These are phyloP conservation scores for Sebastes reedi DNA, from an alignment of 2,797 vertebrate species.

Conservation along the genomic window DNA sequence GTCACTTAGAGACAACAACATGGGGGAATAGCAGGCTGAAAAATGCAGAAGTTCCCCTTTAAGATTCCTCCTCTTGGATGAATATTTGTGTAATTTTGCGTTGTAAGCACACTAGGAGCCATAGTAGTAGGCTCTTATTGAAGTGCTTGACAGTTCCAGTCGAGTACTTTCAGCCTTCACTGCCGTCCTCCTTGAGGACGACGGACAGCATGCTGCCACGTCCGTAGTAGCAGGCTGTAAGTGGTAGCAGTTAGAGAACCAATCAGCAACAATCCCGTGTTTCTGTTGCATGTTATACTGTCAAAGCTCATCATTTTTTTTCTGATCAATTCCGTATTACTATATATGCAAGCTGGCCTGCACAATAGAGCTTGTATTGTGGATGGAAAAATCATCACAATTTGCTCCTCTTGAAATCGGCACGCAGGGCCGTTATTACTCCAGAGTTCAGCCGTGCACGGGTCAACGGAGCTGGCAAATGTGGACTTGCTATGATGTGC, in stretches of 20 bases:
- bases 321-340: neutral
- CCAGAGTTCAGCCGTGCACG: neutral
- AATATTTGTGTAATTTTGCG: neutral
- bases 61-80: neutral
- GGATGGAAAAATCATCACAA: neutral
- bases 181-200: constrained; percentile 12
- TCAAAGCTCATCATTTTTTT: neutral
- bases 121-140: neutral
- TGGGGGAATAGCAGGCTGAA: neutral
- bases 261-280: neutral
- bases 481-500: constrained; percentile 23
- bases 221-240: neutral
- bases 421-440: neutral
- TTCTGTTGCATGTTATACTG: neutral
- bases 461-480: constrained; percentile 27
- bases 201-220: neutral
- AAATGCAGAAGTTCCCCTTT: neutral
- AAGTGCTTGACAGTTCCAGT: neutral
- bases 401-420: neutral
- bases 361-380: neutral
- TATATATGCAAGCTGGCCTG: neutral
- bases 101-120: neutral
- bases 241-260: neutral
- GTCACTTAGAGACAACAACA: neutral
- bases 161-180: neutral